Conservation (phyloP, 1,140 invertebrate species). For the Brachionus angularis region DNA sequence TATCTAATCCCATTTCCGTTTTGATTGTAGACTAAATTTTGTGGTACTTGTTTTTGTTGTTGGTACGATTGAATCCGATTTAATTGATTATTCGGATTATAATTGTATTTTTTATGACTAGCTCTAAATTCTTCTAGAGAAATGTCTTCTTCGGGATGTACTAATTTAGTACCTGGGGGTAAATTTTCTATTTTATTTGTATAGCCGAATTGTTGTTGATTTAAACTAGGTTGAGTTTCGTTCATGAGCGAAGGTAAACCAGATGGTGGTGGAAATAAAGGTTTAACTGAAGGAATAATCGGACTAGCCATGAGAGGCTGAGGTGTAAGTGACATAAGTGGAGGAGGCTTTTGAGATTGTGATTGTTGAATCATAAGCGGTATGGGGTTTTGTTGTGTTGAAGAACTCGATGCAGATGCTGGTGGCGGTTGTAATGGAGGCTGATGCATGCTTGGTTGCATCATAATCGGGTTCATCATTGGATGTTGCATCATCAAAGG, state of each 20-base stretch:
- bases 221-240: background rate
- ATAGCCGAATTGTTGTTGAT: background rate
- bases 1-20: too few species aligned
- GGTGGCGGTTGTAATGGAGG: background rate
- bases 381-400: background rate
- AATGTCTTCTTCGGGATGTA: constrained; percentile 44
- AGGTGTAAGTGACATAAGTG: constrained; percentile 20
- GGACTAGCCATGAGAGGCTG: background rate
- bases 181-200: constrained; percentile 35
- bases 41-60: too few species aligned
- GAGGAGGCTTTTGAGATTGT: constrained; percentile 4
- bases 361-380: background rate
- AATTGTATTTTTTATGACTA: constrained; percentile 19
- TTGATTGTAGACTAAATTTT: too few species aligned
- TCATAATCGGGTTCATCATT: constrained; percentile 15
- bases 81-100: too few species aligned
- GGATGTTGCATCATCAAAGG: constrained; percentile 29
- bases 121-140: constrained; percentile 41
- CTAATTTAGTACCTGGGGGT: background rate
- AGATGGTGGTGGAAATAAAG: background rate
- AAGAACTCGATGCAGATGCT: background rate
- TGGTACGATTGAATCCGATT: too few species aligned
- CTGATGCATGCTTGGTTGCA: constrained; percentile 10
- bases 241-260: background rate
- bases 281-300: background rate